Conservation (phyloP, 2,888 invertebrate genomes). For the Scaeva pyrastri region DNA sequence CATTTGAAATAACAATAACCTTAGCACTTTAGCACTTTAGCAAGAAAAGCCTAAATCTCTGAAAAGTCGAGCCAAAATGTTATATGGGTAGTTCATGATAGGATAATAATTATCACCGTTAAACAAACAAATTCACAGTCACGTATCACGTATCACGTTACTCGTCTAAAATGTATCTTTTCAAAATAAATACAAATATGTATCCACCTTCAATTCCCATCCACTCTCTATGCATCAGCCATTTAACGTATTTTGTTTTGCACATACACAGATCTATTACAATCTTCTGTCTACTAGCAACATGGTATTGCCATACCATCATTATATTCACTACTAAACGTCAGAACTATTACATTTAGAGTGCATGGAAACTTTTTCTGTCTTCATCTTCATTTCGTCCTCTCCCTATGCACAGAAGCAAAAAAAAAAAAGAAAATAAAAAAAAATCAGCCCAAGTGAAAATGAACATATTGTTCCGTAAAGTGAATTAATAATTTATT, state of each 20-base stretch:
- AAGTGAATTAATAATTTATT: constrained; percentile 52
- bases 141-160: too few species aligned
- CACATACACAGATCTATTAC: constrained; percentile 54
- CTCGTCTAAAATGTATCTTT: too few species aligned
- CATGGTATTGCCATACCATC: constrained; percentile 1
- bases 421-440: background rate
- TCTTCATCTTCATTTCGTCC: constrained; percentile 13
- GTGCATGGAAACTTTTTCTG: constrained; percentile 62
- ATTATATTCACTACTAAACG: background rate
- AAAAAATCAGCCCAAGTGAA: constrained; percentile 46
- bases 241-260: constrained; percentile 31
- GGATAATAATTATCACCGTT: too few species aligned
- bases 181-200: background rate
- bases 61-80: too few species aligned
- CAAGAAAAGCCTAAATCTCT: too few species aligned
- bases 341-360: constrained; percentile 41
- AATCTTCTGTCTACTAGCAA: constrained; percentile 49
- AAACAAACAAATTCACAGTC: too few species aligned
- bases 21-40: too few species aligned
- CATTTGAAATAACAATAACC: too few species aligned
- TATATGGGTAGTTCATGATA: too few species aligned
- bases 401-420: constrained; percentile 34
- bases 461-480: constrained; percentile 63
- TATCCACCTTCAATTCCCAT: constrained; percentile 13
- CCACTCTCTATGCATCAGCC: background rate